Evolutionary conservation across 2,113 vertebrate genomes (phyloP).

Genomic region (Trematocara variabile): DNA sequence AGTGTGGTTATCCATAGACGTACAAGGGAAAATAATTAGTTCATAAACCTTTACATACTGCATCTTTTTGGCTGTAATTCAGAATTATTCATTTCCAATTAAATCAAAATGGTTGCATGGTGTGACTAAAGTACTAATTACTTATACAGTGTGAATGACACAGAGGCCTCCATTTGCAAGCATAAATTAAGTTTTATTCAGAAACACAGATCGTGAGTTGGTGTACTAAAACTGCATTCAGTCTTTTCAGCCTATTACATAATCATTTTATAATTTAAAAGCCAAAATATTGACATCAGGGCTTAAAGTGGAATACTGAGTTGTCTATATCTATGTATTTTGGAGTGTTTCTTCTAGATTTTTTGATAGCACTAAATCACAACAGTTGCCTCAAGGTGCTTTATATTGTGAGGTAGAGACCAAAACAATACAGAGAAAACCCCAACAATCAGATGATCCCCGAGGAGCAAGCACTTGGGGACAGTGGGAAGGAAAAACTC

Average conservation of each 20-base stretch:
- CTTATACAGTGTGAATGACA: neutral
- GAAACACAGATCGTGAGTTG: neutral
- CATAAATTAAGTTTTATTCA: neutral
- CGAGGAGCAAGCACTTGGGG: neutral
- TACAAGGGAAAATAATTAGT: slow-evolving; percentile 39
- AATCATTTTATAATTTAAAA: fast-evolving
- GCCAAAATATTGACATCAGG: neutral
- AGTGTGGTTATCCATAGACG: slow-evolving; percentile 5
- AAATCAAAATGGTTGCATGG: slow-evolving; percentile 7
- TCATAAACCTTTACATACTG: slow-evolving; percentile 44
- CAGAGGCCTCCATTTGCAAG: neutral
- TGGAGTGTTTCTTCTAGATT: neutral
- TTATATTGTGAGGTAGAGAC: neutral
- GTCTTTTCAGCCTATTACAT: neutral
- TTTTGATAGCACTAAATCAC: neutral
- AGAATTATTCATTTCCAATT: slow-evolving; percentile 48
- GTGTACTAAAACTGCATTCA: neutral
- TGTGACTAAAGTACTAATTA: slow-evolving; percentile 24
- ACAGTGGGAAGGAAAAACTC: neutral
- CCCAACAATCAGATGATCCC: neutral
- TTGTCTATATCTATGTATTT: neutral
- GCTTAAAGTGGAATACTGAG: neutral
- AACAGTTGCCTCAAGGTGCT: neutral
- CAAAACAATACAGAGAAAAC: neutral
- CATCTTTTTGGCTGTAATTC: slow-evolving; percentile 25